Base-by-base conservation (phyloP, 2,888 invertebrate species). In the Diarsia dahlii region DNA sequence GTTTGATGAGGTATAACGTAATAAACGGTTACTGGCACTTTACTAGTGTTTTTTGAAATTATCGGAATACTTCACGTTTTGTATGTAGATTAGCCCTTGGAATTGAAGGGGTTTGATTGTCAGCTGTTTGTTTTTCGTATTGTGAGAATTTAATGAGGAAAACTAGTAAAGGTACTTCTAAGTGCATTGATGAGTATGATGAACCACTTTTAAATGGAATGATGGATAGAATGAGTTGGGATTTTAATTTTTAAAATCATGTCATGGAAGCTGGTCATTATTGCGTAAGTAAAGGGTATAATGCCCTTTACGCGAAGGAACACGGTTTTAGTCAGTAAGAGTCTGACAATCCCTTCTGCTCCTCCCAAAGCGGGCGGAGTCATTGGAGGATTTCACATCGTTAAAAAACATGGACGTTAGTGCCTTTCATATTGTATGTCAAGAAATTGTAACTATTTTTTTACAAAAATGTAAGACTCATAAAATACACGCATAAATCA, bases 1-100 rank as follows among this genome's bases (percentile, higher is more conserved):
- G 85, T 64, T 86, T 82, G 80, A 88, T 88, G 83, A 81, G 66
- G 81, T 81, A 72, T 87, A 62, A 78, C 72, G 73, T 48, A 60
- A 70, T 34, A 54, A 74, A 85, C 69, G 65, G 74, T 80, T 80
- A 84, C 54, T 71, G 68, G 67, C 63, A 64, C 76, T 64, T 84
- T 70, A 79, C 60, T 56, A 64, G 74, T 65, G 68, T 71, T 69
- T 62, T 45, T 56, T 60, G 23, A 54, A 78, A 73, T 73, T 74
- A 81, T 74, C 15, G 66, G 60, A 74, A 81, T 69, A 69, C 34
- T 63, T 2, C 5, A 71, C 58, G 70, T 68, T 71, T 71, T 28
- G 18, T 71, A 74, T 79, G 74, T 60, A 58, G 58, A 82, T 68
- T 60, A 48, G 4, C 15, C 15, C 63, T 63, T 45, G 39, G 8